Conservation (phyloP, 2,797 vertebrate species). For the Coregonus ussuriensis region DNA sequence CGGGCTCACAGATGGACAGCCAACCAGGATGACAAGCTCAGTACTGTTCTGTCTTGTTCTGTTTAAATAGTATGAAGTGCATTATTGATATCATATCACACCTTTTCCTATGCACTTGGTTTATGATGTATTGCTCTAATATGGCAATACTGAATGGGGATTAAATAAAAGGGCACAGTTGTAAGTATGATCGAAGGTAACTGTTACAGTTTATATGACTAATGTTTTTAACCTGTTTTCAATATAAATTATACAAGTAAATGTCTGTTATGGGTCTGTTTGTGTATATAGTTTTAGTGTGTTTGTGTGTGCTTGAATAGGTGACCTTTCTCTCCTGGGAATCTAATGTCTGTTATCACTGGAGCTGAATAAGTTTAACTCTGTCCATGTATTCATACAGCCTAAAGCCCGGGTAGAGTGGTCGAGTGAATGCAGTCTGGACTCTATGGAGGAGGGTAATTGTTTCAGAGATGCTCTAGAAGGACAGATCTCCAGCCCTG, state of each 20-base stretch:
- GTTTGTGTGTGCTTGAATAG: background rate
- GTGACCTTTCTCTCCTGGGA: background rate
- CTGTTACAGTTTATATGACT: constrained; percentile 67
- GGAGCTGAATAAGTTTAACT: background rate
- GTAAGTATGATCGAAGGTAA: constrained; percentile 67
- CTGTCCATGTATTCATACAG: background rate
- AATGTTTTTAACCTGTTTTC: constrained; percentile 75
- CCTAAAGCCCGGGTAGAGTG: background rate
- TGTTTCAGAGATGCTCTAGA: background rate
- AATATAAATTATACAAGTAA: constrained; percentile 80
- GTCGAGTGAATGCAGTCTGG: background rate
- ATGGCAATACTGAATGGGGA: constrained; percentile 35
- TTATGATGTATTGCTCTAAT: constrained; percentile 51
- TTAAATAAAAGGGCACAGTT: constrained; percentile 55
- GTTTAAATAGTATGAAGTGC: constrained; percentile 25
- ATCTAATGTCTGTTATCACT: background rate
- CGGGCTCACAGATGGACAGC: constrained; percentile 76
- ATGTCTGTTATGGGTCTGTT: constrained; percentile 20
- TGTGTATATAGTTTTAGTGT: background rate
- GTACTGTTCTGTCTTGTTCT: constrained; percentile 4
- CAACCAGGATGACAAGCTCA: constrained; percentile 65
- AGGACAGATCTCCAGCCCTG: background rate
- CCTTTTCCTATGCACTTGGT: constrained; percentile 52
- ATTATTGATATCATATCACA: constrained; percentile 43
- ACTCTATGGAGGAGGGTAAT: background rate